A percentile compares a stretch with the other conserved stretches of the same genome.
phyloP scores from a whole-genome alignment of 2,113 vertebrate genomes.

The Heptranchias perlo region DNA sequence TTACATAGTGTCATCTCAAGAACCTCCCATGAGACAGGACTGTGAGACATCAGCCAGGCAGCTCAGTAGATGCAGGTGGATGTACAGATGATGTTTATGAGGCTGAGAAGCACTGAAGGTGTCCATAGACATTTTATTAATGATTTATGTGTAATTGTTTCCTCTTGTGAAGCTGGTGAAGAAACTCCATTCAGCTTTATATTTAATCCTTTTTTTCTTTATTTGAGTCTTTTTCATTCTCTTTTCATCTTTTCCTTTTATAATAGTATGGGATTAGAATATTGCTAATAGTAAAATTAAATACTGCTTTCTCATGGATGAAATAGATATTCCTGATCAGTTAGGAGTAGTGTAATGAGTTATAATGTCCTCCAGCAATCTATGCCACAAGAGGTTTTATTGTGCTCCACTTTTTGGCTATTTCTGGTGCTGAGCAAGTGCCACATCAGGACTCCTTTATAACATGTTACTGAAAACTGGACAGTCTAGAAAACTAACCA shows the following conservation, averaged over 20 bases:
- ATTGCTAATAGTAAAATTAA: constrained; percentile 23
- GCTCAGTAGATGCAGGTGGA: background rate
- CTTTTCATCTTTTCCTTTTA: background rate
- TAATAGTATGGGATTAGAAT: background rate
- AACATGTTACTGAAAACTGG: background rate
- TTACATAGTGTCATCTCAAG: constrained; percentile 33
- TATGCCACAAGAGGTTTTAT: background rate
- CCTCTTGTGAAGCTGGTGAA: background rate
- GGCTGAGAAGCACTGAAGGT: background rate
- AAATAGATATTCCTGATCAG: background rate
- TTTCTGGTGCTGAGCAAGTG: background rate
- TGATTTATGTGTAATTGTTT: background rate
- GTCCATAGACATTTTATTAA: background rate
- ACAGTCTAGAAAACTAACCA: background rate
- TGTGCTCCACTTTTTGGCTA: background rate
- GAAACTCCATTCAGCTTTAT: background rate
- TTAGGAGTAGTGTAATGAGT: constrained; percentile 15
- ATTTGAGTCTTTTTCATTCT: background rate
- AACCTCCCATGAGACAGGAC: constrained; percentile 8
- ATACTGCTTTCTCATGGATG: constrained; percentile 29
- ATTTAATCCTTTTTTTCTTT: background rate
- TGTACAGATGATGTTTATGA: constrained; percentile 11
- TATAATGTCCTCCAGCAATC: constrained; percentile 12
- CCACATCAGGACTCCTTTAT: background rate
- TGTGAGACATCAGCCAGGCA: background rate